Percentiles rank a stretch among this genome's conserved stretches.
phyloP scores from a whole-genome alignment of 2,888 invertebrate genomes.

The Cantharis rustica region DNA sequence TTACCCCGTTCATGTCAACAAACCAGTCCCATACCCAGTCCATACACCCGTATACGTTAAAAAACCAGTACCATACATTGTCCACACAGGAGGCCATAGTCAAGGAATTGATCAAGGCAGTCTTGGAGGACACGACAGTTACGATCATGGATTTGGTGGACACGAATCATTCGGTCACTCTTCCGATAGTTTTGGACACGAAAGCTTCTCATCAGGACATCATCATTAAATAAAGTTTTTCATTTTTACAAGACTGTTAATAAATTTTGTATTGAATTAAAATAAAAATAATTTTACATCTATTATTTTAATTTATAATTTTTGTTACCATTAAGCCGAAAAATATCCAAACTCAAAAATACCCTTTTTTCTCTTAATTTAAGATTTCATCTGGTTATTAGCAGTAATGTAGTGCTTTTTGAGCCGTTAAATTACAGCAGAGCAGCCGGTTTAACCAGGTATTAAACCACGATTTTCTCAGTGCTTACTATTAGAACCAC shows the following conservation, averaged over 20 bases:
- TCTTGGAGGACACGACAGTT: conserved; percentile 24
- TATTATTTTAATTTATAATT: conserved; percentile 1
- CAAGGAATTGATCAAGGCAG: conserved; percentile 30
- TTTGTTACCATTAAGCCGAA: no score
- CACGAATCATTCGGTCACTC: conserved; percentile 4
- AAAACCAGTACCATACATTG: conserved; percentile 56
- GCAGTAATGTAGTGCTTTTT: no score
- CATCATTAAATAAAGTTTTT: not conserved
- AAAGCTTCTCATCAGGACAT: conserved; percentile 8
- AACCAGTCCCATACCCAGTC: conserved; percentile 58
- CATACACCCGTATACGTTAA: conserved; percentile 60
- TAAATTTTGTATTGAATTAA: not conserved
- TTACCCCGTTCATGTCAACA: conserved; percentile 55
- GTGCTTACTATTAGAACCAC: no score
- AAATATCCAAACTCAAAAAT: no score
- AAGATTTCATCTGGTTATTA: no score
- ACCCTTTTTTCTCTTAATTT: no score
- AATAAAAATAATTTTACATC: not conserved
- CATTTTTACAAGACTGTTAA: not conserved
- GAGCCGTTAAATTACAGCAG: no score
- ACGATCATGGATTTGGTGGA: conserved; percentile 25
- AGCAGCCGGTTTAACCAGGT: no score
- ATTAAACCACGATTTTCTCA: no score
- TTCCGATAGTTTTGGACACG: conserved; percentile 18
- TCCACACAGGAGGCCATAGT: conserved; percentile 41